phyloP scores from a whole-genome alignment of 64 coral and sea anemone genomes.

The Orbicella faveolata region DNA sequence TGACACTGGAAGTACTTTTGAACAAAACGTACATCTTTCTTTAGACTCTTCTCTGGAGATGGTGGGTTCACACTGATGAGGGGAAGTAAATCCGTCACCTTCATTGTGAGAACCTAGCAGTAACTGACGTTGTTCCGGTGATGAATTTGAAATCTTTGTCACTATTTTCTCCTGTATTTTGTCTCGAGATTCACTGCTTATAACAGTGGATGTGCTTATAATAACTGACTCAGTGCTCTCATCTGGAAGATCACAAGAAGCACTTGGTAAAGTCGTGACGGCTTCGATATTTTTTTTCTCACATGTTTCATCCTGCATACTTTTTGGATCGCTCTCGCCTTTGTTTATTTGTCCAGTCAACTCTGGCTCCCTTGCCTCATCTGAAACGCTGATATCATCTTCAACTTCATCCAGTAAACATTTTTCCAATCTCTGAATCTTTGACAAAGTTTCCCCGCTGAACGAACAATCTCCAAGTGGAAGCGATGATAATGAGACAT shows the following conservation, averaged over 20 bases:
- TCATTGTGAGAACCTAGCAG: too few species aligned
- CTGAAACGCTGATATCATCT: not conserved
- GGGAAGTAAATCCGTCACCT: not conserved
- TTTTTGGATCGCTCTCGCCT: not conserved
- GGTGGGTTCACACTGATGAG: not conserved
- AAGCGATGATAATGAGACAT: slow-evolving; percentile 13
- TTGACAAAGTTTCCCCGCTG: not conserved
- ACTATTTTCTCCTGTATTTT: too few species aligned
- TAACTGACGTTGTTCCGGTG: not conserved
- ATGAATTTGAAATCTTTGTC: not conserved
- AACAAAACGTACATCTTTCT: slow-evolving; percentile 61
- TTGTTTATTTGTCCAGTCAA: too few species aligned
- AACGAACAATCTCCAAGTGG: not conserved
- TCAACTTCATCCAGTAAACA: not conserved
- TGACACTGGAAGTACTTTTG: slow-evolving; percentile 17
- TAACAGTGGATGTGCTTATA: not conserved
- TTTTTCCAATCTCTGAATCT: not conserved
- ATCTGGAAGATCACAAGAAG: not conserved
- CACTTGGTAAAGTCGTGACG: too few species aligned
- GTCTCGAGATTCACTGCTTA: not conserved
- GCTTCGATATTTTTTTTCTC: not conserved
- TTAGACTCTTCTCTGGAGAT: slow-evolving; percentile 36
- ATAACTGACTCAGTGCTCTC: not conserved
- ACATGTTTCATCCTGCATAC: not conserved
- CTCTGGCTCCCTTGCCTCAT: not conserved